Conservation (phyloP, 2,113 vertebrate species). For the Stigmatopora argus region DNA sequence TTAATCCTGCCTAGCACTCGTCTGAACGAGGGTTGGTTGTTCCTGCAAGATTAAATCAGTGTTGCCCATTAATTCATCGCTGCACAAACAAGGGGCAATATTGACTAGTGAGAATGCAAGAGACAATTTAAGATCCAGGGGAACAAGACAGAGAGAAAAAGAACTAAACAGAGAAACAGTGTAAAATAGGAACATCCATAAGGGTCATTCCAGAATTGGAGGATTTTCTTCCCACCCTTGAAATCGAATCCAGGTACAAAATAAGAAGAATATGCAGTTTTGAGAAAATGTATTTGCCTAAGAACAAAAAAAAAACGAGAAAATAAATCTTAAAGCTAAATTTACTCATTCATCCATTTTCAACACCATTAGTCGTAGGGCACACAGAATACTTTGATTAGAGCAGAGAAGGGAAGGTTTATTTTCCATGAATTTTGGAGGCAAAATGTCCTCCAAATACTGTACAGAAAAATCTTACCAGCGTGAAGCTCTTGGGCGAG, state of each 20-base stretch:
- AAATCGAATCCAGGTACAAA: too few species aligned
- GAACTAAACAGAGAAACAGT: conserved; percentile 3
- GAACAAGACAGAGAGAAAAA: background rate
- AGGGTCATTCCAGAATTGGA: too few species aligned
- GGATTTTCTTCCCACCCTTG: too few species aligned
- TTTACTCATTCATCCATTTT: too few species aligned
- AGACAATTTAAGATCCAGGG: conserved; percentile 12
- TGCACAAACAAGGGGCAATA: conserved; percentile 34
- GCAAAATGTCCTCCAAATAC: background rate
- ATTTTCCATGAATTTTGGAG: too few species aligned
- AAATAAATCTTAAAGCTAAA: too few species aligned
- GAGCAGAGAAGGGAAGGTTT: too few species aligned
- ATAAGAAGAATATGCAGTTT: too few species aligned
- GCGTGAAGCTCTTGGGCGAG: conserved; percentile 96
- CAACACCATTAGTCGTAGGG: too few species aligned
- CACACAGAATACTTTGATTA: too few species aligned
- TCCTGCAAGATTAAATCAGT: conserved; percentile 35
- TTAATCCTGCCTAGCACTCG: conserved; percentile 3
- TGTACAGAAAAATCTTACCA: conserved; percentile 73
- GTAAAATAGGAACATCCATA: background rate
- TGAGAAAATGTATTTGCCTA: too few species aligned
- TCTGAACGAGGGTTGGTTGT: conserved; percentile 31
- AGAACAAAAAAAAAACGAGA: background rate
- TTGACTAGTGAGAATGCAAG: conserved; percentile 29
- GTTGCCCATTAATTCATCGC: conserved; percentile 21